Evolutionary conservation across 2,888 invertebrate genomes (phyloP).

Genomic region (Notodonta ziczac): DNA sequence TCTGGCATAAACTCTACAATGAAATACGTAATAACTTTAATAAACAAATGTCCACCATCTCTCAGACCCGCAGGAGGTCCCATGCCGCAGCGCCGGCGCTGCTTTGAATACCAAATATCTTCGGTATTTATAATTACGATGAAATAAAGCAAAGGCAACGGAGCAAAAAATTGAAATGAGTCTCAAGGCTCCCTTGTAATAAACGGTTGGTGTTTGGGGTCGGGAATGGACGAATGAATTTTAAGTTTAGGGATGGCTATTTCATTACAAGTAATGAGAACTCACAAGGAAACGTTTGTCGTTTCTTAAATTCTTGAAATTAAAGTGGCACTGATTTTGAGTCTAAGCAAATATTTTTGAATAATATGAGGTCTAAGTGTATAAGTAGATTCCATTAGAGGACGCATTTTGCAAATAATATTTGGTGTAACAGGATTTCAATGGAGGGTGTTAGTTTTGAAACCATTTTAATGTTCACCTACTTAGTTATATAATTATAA

Average conservation of each 20-base stretch:
- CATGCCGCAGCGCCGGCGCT: background rate
- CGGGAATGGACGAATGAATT: background rate
- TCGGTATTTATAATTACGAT: conserved; percentile 5
- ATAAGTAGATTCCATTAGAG: too few relatives aligned
- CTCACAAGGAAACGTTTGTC: background rate
- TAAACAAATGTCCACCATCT: background rate
- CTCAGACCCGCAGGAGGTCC: background rate
- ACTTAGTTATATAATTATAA: too few relatives aligned
- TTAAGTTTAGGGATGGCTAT: background rate
- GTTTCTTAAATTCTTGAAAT: too few relatives aligned
- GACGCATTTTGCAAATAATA: too few relatives aligned
- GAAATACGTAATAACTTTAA: conserved; percentile 1
- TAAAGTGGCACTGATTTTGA: too few relatives aligned
- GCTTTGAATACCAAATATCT: conserved; percentile 2
- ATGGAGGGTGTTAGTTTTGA: too few relatives aligned
- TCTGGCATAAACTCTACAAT: background rate
- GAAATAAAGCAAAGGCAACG: conserved; percentile 2
- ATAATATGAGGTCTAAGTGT: too few relatives aligned
- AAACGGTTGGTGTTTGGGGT: background rate
- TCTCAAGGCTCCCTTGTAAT: conserved; percentile 3
- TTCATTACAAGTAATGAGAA: background rate
- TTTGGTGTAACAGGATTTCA: too few relatives aligned
- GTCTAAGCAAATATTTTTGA: too few relatives aligned
- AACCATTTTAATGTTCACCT: too few relatives aligned
- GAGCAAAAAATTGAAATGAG: conserved; percentile 8